These are phyloP conservation scores for Lanius collurio DNA, from an alignment of 2,113 vertebrate genomes.

Conservation along the genomic window DNA sequence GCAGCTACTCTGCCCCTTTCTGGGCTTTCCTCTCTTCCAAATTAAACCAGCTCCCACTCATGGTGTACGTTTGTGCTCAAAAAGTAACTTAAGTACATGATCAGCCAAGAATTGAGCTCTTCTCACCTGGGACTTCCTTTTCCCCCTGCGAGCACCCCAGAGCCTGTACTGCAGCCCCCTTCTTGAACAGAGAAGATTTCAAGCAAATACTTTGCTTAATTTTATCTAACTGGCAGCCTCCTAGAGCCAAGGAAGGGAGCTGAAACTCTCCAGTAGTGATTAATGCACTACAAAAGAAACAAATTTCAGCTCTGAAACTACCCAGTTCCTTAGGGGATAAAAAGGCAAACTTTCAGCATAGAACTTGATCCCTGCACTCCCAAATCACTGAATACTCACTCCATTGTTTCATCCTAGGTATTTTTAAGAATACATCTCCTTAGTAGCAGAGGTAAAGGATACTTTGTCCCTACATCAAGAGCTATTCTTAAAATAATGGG, in stretches of 20 bases:
- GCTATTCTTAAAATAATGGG: neutral
- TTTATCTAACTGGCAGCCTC: neutral
- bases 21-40: neutral
- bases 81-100: neutral
- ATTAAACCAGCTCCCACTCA: neutral
- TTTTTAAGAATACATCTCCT: neutral
- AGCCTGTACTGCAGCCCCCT: neutral
- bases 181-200: accelerated
- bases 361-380: neutral
- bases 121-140: neutral
- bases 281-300: too few species aligned
- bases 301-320: neutral
- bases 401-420: neutral
- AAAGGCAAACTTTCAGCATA: neutral
- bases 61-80: accelerated
- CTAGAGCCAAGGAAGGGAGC: neutral
- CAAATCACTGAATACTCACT: neutral
- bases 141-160: accelerated
- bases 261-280: neutral
- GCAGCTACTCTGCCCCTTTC: neutral
- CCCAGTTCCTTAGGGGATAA: neutral
- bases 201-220: neutral
- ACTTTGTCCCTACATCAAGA: neutral
- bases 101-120: neutral
- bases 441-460: neutral